These are phyloP conservation scores for Scylla paramamosain DNA, from an alignment of 1,140 invertebrate genomes.

Conservation along the genomic window DNA sequence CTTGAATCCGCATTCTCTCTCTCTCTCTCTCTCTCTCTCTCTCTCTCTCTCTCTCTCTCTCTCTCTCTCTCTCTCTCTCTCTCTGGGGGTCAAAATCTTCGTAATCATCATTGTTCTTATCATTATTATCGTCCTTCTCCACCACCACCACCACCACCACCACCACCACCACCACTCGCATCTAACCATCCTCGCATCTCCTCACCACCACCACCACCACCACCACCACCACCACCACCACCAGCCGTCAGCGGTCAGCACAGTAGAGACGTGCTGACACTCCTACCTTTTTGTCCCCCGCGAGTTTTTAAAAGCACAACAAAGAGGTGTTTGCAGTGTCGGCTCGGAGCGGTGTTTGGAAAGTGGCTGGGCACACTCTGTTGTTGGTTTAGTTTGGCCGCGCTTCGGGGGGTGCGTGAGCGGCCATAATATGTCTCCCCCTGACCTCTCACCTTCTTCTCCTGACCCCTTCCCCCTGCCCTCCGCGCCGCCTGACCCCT, in stretches of 20 bases:
- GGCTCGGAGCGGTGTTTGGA: slow-evolving; percentile 59
- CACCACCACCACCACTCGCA: background rate
- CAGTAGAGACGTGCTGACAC: slow-evolving; percentile 68
- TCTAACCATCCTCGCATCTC: background rate
- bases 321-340: slow-evolving; percentile 56
- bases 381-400: slow-evolving; percentile 33
- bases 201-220: background rate
- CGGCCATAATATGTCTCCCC: slow-evolving; percentile 62
- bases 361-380: slow-evolving; percentile 65
- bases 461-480: background rate
- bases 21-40: background rate
- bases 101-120: background rate
- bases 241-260: slow-evolving; percentile 50
- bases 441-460: slow-evolving; percentile 27
- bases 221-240: background rate
- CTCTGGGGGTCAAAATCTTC: background rate
- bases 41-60: background rate
- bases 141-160: background rate
- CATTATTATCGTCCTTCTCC: background rate
- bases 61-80: background rate
- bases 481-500: background rate
- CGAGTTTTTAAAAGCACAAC: slow-evolving; percentile 59
- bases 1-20: background rate
- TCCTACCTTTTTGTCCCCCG: slow-evolving; percentile 64
- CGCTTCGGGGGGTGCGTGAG: slow-evolving; percentile 30